These are phyloP conservation scores for Oncorhynchus tshawytscha DNA, from an alignment of 2,113 vertebrate genomes.

Conservation along the genomic window DNA sequence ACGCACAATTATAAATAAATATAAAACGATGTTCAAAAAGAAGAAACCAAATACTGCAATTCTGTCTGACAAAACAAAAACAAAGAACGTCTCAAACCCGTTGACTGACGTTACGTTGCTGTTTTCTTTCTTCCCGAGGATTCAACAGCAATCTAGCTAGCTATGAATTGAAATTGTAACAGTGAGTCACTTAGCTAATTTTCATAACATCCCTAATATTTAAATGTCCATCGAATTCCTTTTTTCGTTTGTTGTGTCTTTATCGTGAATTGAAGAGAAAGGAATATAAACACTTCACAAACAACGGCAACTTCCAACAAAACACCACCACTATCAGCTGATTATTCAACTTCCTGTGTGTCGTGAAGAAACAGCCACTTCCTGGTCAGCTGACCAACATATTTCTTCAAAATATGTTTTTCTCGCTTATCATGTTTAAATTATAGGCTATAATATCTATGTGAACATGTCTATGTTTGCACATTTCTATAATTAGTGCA, in stretches of 20 bases:
- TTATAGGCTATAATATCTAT: too few relatives aligned
- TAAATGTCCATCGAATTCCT: conserved; percentile 31
- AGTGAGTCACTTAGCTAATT: conserved; percentile 2
- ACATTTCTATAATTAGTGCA: too few relatives aligned
- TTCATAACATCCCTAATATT: not conserved
- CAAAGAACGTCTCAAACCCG: conserved; percentile 26
- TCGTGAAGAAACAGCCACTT: conserved; percentile 20
- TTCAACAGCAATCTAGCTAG: conserved; percentile 53
- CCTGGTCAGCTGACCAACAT: conserved; percentile 22
- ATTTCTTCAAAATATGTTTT: not conserved
- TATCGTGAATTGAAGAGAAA: conserved; percentile 38
- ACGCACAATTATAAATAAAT: conserved; percentile 42
- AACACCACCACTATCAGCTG: conserved; percentile 77
- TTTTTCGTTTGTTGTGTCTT: conserved; percentile 21
- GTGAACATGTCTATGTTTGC: too few relatives aligned
- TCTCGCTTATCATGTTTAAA: not conserved
- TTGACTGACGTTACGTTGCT: conserved; percentile 21
- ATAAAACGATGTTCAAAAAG: conserved; percentile 3
- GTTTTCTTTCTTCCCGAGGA: conserved; percentile 40
- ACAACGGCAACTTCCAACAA: conserved; percentile 71
- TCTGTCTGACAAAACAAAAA: conserved; percentile 38
- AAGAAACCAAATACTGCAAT: conserved; percentile 17
- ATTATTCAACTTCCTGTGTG: conserved; percentile 70
- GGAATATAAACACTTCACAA: conserved; percentile 48
- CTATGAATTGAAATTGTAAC: conserved; percentile 15